Conservation (phyloP, 1,140 invertebrate genomes). For the Bombyx mandarina region DNA sequence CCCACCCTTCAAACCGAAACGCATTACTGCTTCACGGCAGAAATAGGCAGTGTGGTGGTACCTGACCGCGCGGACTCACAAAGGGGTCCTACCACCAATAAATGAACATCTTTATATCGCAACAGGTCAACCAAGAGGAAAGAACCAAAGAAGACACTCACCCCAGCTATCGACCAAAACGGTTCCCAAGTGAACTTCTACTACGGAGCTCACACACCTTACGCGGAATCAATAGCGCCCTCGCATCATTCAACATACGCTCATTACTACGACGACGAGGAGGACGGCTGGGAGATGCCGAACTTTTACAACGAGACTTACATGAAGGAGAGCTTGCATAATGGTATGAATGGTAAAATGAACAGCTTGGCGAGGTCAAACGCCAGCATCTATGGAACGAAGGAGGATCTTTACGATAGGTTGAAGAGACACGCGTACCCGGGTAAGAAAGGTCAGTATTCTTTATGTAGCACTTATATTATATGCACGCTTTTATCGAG, state of each 20-base stretch:
- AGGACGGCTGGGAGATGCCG: conserved; percentile 97
- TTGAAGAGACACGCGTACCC: conserved; percentile 95
- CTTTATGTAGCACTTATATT: conserved; percentile 45
- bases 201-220: conserved; percentile 90
- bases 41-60: no score
- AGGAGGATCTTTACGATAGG: conserved; percentile 96
- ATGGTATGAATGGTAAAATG: conserved; percentile 82
- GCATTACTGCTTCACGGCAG: no score
- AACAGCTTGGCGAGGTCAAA: conserved; percentile 92
- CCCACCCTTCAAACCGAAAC: no score
- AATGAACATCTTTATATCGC: conserved; percentile 5
- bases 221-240: conserved; percentile 94
- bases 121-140: conserved; percentile 82
- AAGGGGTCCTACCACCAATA: no score
- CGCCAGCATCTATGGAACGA: conserved; percentile 94
- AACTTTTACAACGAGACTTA: conserved; percentile 98
- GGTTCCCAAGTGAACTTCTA: conserved; percentile 97
- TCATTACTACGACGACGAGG: conserved; percentile 95
- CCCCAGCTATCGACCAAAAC: conserved; percentile 88
- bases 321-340: conserved; percentile 93
- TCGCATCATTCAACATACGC: conserved; percentile 96
- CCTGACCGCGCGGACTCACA: no score
- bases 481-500: conserved; percentile 29
- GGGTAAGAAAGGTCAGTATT: conserved; percentile 90
- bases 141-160: conserved; percentile 90